Percentiles rank a stretch among this genome's conserved stretches.
These are phyloP conservation scores for Petroica traversi DNA, from an alignment of 2,113 vertebrate species.

Conservation along the genomic window DNA sequence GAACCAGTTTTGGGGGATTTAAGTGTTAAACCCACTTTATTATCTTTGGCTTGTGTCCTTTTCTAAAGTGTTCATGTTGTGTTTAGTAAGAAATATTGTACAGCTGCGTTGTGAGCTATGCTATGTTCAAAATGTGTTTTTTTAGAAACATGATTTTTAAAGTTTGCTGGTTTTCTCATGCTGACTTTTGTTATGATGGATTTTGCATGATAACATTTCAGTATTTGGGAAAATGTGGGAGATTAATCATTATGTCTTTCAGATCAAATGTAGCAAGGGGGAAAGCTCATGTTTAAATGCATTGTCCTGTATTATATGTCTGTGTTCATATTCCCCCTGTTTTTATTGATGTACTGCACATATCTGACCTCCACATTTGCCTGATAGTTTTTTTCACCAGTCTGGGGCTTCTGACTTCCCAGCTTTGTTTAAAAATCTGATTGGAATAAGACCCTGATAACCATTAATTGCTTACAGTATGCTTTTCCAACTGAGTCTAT, in stretches of 20 bases:
- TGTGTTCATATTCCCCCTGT: slow-evolving; percentile 9
- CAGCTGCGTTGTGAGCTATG: not conserved
- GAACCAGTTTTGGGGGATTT: slow-evolving; percentile 18
- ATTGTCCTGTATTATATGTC: slow-evolving; percentile 62
- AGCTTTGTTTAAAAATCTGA: not conserved
- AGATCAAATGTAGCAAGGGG: not conserved
- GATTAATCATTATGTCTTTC: not conserved
- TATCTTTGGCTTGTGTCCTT: not conserved
- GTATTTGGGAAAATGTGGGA: not conserved
- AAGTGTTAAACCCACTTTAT: not conserved
- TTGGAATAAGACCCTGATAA: not conserved
- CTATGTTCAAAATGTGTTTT: not conserved
- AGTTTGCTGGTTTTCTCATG: not conserved
- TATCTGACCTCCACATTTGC: not conserved
- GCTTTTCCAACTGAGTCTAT: not conserved
- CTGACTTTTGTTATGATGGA: not conserved
- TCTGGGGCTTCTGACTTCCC: not conserved
- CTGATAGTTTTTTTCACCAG: not conserved
- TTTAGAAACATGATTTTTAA: not conserved
- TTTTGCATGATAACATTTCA: slow-evolving; percentile 9
- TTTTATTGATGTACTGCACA: slow-evolving; percentile 47
- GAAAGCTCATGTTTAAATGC: slow-evolving; percentile 33
- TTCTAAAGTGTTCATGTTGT: not conserved
- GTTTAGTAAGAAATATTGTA: not conserved
- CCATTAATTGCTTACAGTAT: not conserved